These are phyloP conservation scores for Eristalis arbustorum DNA, from an alignment of 2,888 invertebrate genomes.

Conservation along the genomic window DNA sequence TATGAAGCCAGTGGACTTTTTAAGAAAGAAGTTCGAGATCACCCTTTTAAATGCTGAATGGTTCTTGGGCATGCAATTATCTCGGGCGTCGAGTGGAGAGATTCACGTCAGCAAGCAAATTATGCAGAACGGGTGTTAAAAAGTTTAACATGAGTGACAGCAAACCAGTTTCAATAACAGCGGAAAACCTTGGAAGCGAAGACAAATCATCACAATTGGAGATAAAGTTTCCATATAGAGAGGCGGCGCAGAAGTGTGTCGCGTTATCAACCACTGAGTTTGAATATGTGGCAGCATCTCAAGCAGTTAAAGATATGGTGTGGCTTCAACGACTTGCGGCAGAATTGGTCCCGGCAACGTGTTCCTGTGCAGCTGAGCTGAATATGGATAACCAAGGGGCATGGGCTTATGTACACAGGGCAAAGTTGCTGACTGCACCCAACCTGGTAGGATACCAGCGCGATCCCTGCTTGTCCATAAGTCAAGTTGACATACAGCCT, in stretches of 20 bases:
- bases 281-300: too few species aligned
- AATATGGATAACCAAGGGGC: constrained; percentile 71
- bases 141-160: constrained; percentile 24
- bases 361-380: constrained; percentile 16
- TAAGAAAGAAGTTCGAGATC: constrained; percentile 22
- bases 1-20: neutral
- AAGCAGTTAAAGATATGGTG: constrained; percentile 2
- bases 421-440: too few species aligned
- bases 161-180: constrained; percentile 23
- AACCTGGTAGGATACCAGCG: too few species aligned
- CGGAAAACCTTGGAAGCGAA: too few species aligned
- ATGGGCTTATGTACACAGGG: too few species aligned
- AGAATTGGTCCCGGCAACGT: too few species aligned
- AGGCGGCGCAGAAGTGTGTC: neutral
- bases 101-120: constrained; percentile 56
- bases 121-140: constrained; percentile 2
- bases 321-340: neutral
- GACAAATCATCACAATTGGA: too few species aligned
- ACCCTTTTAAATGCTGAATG: constrained; percentile 4
- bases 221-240: too few species aligned
- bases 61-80: constrained; percentile 20
- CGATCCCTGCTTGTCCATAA: too few species aligned
- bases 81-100: constrained; percentile 2
- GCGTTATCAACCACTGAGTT: too few species aligned
- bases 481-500: too few species aligned